phyloP scores from a whole-genome alignment of 2,113 vertebrate species.

The Hiodon alosoides region DNA sequence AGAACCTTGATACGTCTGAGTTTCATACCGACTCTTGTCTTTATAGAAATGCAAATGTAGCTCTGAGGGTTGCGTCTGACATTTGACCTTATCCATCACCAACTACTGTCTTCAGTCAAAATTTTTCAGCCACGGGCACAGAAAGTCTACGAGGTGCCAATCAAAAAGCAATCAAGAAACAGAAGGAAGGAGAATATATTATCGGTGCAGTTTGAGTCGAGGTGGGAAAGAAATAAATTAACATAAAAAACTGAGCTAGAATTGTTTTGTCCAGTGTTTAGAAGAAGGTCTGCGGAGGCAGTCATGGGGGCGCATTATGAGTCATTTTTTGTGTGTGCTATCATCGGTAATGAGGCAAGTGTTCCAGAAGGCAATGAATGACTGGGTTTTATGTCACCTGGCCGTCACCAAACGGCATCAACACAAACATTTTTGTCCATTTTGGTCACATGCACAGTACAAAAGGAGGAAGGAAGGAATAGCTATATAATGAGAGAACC shows the following conservation, averaged over 20 bases:
- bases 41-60: not conserved
- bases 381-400: not conserved
- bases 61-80: not conserved
- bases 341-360: not conserved
- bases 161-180: not conserved
- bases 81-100: not conserved
- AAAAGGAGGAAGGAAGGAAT: not conserved
- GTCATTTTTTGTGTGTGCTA: not conserved
- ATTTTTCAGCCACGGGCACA: too few relatives aligned
- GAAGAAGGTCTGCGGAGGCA: not conserved
- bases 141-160: not conserved
- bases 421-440: too few relatives aligned
- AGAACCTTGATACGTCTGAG: not conserved
- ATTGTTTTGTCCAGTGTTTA: too few relatives aligned
- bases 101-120: too few relatives aligned
- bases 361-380: not conserved
- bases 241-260: too few relatives aligned
- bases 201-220: not conserved
- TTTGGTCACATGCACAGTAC: too few relatives aligned
- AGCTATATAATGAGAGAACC: not conserved
- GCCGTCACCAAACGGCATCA: too few relatives aligned
- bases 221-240: too few relatives aligned
- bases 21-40: not conserved
- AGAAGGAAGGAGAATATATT: not conserved
- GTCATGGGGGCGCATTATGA: not conserved